These are phyloP conservation scores for Acromyrmex echinatior DNA, from an alignment of 1,140 invertebrate species.

Conservation along the genomic window DNA sequence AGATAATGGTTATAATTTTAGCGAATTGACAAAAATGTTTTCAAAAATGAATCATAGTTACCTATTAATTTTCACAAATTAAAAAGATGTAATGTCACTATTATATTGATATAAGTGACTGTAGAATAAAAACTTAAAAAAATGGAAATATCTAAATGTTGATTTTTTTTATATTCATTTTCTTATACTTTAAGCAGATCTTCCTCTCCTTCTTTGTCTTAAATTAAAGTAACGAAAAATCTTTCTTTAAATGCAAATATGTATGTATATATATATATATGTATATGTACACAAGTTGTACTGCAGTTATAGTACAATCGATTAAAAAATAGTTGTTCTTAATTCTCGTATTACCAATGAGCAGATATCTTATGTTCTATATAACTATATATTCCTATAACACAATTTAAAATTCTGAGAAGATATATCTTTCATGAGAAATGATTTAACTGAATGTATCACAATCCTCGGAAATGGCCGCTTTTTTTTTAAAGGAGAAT, in stretches of 20 bases:
- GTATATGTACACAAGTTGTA: constrained; percentile 28
- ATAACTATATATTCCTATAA: not conserved
- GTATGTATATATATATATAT: not conserved
- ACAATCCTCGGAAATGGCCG: not conserved
- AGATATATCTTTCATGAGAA: not conserved
- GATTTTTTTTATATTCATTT: not conserved
- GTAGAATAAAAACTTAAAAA: not conserved
- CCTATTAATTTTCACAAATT: not conserved
- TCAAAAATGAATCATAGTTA: not conserved
- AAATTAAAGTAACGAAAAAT: constrained; percentile 3
- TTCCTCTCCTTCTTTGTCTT: not conserved
- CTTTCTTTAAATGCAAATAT: constrained; percentile 26
- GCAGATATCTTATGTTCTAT: not conserved
- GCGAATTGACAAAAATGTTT: not conserved
- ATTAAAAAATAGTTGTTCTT: constrained; percentile 13
- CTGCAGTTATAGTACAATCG: not conserved
- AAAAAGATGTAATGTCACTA: not conserved
- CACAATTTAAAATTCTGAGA: constrained; percentile 9
- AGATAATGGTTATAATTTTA: not conserved
- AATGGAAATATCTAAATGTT: not conserved
- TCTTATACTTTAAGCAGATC: not conserved
- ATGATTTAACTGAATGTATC: not conserved
- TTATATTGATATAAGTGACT: not conserved
- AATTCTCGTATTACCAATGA: not conserved
- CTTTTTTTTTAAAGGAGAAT: not conserved